Conservation (phyloP, 1,140 invertebrate genomes). For the Conus ventricosus region DNA sequence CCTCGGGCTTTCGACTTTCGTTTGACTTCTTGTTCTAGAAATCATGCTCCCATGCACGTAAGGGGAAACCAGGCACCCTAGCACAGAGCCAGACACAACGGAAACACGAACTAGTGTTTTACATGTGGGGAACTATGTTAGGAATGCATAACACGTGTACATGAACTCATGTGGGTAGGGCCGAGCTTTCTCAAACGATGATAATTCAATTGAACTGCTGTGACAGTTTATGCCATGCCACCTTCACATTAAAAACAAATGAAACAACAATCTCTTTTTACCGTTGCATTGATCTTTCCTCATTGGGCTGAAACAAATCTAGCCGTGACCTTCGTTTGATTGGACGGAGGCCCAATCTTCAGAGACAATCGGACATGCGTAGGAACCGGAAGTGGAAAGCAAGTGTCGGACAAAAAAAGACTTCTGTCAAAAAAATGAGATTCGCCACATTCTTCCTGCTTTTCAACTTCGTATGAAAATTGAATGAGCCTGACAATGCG, state of each 20-base stretch:
- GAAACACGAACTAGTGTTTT: not conserved
- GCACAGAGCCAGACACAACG: not conserved
- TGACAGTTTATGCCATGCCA: not conserved
- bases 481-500: conserved; percentile 4
- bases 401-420: conserved; percentile 26
- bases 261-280: too few relatives aligned
- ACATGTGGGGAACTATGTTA: not conserved
- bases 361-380: not conserved
- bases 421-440: conserved; percentile 27
- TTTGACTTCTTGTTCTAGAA: not conserved
- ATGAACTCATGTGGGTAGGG: not conserved
- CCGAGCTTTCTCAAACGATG: not conserved
- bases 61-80: not conserved
- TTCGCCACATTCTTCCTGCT: not conserved
- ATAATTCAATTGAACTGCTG: not conserved
- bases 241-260: not conserved
- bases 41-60: not conserved
- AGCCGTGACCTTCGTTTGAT: not conserved
- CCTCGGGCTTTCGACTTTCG: not conserved
- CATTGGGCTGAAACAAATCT: not conserved
- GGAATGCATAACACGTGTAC: conserved; percentile 1
- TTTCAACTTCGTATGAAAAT: not conserved
- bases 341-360: not conserved
- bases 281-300: not conserved
- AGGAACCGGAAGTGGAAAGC: conserved; percentile 10